Evolutionary conservation across 2,888 invertebrate species (phyloP), one percentile per base, ranked within the genome.

Genomic region (Mesorhabditis belari): DNA sequence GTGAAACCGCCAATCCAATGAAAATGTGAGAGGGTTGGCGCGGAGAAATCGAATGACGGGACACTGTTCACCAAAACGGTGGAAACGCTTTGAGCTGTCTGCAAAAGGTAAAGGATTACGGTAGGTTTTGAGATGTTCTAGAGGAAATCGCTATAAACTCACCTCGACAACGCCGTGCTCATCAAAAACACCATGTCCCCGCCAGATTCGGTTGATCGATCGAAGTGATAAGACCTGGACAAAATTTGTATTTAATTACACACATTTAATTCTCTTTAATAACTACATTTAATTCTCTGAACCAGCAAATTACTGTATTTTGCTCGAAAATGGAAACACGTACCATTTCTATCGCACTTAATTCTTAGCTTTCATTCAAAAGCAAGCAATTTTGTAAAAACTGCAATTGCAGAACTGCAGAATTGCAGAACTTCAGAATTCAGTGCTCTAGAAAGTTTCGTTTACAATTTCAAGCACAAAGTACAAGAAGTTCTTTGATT

Each of bases 1-100:
- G 74, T 70, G 52, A 75, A 62, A 9, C 74, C 76, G 26, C 69
- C 72, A 24, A 75, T 63, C 44, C 66, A 63, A 5, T 65, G 55
- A 44, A 77, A 70, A 27, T 72, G 66, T n/a, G 64, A 58, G 25
- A 72, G 67, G 3, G 58, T 56, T 4, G 77, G 77, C 61, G 66
- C 67, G 17, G 75, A 62, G 52, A 74, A 68, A 58, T 77, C 77
- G 54, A 77, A 69, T n/a, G 75, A 56, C 5, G 77, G 73, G 28
- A 63, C 62, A 12, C 69, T 68, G 62, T 77, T 77, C 28, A 75
- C 53, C 9, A 77, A 44, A n/a, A 77, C 62, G 3, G 71, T 63
- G 17, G 65, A 64, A 4, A 64, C 21, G 29, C 60, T 27, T 23
- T 54, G 49, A 4, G 62, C 55, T 17, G n/a, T 35, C 44, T 35